Conservation (phyloP, 2,888 invertebrate species). For the Xanthorhoe spadicearia region DNA sequence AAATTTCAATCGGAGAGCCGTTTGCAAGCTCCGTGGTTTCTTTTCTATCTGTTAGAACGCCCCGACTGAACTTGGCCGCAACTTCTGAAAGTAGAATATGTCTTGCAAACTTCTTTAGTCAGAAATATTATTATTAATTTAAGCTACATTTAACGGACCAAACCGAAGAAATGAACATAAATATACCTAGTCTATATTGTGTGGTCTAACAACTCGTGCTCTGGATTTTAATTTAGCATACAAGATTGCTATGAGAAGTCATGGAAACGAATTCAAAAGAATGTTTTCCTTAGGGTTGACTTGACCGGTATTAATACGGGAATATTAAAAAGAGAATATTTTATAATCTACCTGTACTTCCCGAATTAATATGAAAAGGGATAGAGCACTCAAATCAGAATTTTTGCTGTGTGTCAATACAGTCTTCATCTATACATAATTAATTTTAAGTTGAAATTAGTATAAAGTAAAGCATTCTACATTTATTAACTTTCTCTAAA, state of each 20-base stretch:
- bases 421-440: too few species aligned
- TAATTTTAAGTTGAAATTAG: too few species aligned
- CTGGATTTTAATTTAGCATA: neutral
- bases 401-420: slow-evolving; percentile 20
- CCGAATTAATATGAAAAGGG: slow-evolving; percentile 27
- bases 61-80: slow-evolving; percentile 40
- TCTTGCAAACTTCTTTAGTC: slow-evolving; percentile 11
- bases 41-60: slow-evolving; percentile 43
- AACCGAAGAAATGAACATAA: neutral
- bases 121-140: neutral
- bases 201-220: neutral
- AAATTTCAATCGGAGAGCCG: slow-evolving; percentile 61
- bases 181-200: neutral
- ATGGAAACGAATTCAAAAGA: slow-evolving; percentile 1
- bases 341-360: slow-evolving; percentile 30
- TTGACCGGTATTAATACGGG: slow-evolving; percentile 25
- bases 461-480: slow-evolving; percentile 31
- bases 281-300: slow-evolving; percentile 19
- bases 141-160: neutral
- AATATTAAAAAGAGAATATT: slow-evolving; percentile 32
- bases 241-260: slow-evolving; percentile 1
- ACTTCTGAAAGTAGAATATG: slow-evolving; percentile 1
- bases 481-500: slow-evolving; percentile 41
- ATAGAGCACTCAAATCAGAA: slow-evolving; percentile 35
- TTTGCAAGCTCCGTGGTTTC: slow-evolving; percentile 54